These are phyloP conservation scores for Oreochromis niloticus DNA, from an alignment of 2,113 vertebrate species.

Conservation along the genomic window DNA sequence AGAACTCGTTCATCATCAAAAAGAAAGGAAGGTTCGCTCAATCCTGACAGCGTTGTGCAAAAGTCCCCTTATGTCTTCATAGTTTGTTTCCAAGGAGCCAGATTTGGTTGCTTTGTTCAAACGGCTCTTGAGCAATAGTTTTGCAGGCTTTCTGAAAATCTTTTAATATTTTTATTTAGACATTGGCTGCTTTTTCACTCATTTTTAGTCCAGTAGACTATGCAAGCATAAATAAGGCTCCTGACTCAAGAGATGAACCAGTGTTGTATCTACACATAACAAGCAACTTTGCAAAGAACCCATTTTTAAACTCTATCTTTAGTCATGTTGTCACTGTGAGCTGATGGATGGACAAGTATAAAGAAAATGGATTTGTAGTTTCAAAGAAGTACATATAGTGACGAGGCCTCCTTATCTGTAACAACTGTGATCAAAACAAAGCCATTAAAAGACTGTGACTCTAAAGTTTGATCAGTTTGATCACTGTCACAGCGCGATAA, in stretches of 20 bases:
- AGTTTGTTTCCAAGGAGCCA: neutral
- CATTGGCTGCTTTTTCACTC: neutral
- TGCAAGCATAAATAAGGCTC: neutral
- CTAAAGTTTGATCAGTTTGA: neutral
- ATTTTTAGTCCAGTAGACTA: neutral
- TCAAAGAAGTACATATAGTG: neutral
- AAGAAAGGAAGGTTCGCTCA: neutral
- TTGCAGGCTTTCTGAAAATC: neutral
- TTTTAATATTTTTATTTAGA: neutral
- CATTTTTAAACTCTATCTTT: neutral
- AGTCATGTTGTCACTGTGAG: neutral
- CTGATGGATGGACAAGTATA: neutral
- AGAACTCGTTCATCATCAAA: neutral
- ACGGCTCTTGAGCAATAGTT: neutral
- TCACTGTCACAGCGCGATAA: neutral
- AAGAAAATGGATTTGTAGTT: neutral
- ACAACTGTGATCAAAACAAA: neutral
- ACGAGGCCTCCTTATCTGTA: neutral
- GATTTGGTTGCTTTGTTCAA: neutral
- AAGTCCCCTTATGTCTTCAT: neutral
- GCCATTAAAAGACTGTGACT: neutral
- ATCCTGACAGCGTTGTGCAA: neutral
- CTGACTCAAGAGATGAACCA: neutral
- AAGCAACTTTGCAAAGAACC: neutral
- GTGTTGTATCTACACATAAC: neutral